Percentiles rank a stretch among this genome's conserved stretches.
Evolutionary conservation across 1,140 invertebrate genomes (phyloP).

Genomic region (Eciton burchellii): DNA sequence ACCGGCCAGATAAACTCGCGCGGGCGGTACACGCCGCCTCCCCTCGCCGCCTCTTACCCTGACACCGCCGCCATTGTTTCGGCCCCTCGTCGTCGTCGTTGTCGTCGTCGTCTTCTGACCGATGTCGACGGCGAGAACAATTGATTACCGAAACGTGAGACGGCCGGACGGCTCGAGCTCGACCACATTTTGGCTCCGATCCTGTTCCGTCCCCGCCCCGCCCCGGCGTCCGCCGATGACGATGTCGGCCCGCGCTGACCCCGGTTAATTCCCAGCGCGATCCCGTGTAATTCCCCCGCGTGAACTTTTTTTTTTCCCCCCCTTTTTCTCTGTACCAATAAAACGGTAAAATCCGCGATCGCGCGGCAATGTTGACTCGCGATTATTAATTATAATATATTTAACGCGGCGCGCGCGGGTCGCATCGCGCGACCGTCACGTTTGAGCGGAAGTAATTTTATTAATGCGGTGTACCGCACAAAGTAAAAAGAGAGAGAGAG

Average conservation of each 20-base stretch:
- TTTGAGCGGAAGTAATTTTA: conserved; percentile 38
- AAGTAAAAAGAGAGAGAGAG: conserved; percentile 19
- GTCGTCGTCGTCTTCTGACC: conserved; percentile 62
- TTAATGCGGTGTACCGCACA: conserved; percentile 7
- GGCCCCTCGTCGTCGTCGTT: conserved; percentile 68
- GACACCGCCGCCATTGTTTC: conserved; percentile 78
- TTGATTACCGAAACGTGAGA: conserved; percentile 49
- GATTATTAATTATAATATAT: conserved; percentile 8
- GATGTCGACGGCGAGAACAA: conserved; percentile 46
- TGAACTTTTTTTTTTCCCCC: background rate
- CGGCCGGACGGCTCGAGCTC: background rate
- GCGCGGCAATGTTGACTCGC: background rate
- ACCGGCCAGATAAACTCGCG: conserved; percentile 78
- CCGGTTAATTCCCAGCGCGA: background rate
- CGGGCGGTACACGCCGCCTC: conserved; percentile 70
- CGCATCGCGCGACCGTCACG: conserved; percentile 9
- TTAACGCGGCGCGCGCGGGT: conserved; percentile 25
- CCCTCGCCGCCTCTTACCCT: conserved; percentile 11
- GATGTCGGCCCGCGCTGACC: background rate
- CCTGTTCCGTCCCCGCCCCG: too few relatives aligned
- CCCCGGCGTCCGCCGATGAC: background rate
- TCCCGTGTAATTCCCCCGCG: background rate
- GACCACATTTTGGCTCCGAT: background rate
- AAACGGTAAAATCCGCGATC: background rate
- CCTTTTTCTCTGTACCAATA: background rate